phyloP scores from a whole-genome alignment of 2,113 vertebrate species.

The Cricetomys ansorgei region DNA sequence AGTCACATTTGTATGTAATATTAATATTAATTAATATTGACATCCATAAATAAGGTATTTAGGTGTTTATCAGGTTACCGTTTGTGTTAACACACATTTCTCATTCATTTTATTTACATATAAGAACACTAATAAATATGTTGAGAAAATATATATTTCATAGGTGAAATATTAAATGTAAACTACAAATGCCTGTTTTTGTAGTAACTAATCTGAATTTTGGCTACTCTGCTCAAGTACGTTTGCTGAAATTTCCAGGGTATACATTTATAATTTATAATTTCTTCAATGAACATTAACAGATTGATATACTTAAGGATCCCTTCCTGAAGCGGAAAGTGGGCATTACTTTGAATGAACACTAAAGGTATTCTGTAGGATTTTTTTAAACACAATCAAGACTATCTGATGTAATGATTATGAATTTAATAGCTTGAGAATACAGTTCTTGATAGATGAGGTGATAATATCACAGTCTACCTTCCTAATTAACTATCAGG shows the following conservation, averaged over 20 bases:
- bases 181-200: constrained; percentile 58
- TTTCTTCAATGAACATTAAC: constrained; percentile 56
- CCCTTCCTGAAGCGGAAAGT: constrained; percentile 27
- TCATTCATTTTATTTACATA: constrained; percentile 80
- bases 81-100: constrained; percentile 58
- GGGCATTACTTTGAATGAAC: constrained; percentile 62
- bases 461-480: constrained; percentile 36
- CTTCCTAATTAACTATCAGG: constrained; percentile 75
- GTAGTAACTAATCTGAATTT: constrained; percentile 72
- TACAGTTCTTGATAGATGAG: constrained; percentile 58
- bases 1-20: neutral
- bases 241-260: constrained; percentile 32
- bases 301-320: constrained; percentile 70
- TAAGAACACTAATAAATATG: constrained; percentile 78
- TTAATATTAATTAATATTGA: constrained; percentile 45
- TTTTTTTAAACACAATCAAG: constrained; percentile 56
- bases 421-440: constrained; percentile 57
- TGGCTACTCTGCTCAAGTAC: constrained; percentile 65
- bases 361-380: constrained; percentile 33
- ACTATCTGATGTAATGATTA: constrained; percentile 46
- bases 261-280: constrained; percentile 41
- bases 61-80: constrained; percentile 26
- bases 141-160: constrained; percentile 63
- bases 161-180: constrained; percentile 67
- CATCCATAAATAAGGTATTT: constrained; percentile 49